Evolutionary conservation across 2,113 vertebrate species (phyloP), one percentile per base, ranked within the genome.

Genomic region (Onychostoma macrolepis): DNA sequence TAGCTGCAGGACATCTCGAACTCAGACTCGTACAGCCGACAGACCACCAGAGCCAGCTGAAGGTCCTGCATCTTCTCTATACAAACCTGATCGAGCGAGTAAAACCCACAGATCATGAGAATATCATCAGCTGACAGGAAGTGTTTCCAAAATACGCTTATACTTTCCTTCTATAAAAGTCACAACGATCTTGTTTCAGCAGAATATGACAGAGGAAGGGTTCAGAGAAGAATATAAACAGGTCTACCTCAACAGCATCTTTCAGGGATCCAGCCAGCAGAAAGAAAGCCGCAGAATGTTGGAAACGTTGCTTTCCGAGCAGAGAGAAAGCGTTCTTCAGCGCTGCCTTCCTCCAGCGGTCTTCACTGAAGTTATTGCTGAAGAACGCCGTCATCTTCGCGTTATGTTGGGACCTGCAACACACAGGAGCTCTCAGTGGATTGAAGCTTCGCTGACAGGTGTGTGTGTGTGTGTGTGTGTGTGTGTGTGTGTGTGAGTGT

Each of bases 311-410:
- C 92, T 99, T 99, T 84, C 98, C 98, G 90, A 99, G 92, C 85
- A 99, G 94, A 89, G 98, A 97, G 94, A 99, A 99, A 6, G 98
- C 98, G 92, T 99, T 99, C 92, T 99, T 99, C 92, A 99, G 88
- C 11, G 98, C 98, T 67, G 98, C 98, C 94, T 96, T 98, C 91
- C 97, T 97, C 98, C 98, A 99, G 8, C 98, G 94, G 84, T 99
- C 97, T 87, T 99, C 98, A 26, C 92, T 94, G 94, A 99, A 99
- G 95, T 97, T 99, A 90, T 99, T 97, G 88, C 95, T 97, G 95
- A 99, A 99, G 94, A 99, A 99, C 21, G 96, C 94, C n/a, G 97
- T 99, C 98, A 99, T 99, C 94, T 96, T 99, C 79, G 81, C 88
- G 50, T 99, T 97, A 88, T 96, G 97, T 88, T 98, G 96, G 80